Evolutionary conservation across 1,140 invertebrate species (phyloP).

Genomic region (Drosophila lini): DNA sequence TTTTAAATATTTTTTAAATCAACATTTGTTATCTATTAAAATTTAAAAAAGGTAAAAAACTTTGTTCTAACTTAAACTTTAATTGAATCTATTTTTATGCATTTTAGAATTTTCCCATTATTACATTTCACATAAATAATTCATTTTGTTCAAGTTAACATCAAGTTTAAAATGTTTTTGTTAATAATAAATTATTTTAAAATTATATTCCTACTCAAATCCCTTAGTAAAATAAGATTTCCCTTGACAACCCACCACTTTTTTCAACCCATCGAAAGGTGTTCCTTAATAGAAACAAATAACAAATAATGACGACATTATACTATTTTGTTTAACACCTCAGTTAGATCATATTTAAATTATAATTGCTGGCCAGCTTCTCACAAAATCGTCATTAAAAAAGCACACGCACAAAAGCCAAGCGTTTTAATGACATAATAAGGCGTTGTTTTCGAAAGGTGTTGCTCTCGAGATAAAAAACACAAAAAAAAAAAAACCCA

Average conservation of each 20-base stretch:
- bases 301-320: conserved; percentile 2
- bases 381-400: conserved; percentile 19
- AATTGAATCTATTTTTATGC: not conserved
- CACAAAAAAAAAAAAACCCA: not conserved
- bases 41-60: not conserved
- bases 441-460: conserved; percentile 64
- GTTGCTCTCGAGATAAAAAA: conserved; percentile 26
- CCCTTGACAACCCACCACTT: not conserved
- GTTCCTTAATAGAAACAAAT: not conserved
- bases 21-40: not conserved
- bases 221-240: too few relatives aligned
- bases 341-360: conserved; percentile 12
- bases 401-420: conserved; percentile 26
- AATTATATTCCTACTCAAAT: not conserved
- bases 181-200: too few relatives aligned
- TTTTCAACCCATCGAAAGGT: not conserved
- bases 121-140: not conserved
- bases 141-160: not conserved
- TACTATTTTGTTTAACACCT: not conserved
- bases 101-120: too few relatives aligned
- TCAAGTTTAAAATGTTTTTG: not conserved
- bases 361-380: conserved; percentile 21
- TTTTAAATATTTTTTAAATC: not conserved
- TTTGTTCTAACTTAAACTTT: not conserved
- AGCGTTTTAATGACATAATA: conserved; percentile 71